Evolutionary conservation across 2,113 vertebrate species (phyloP), one percentile per base, ranked within the genome.

Genomic region (Ondatra zibethicus): DNA sequence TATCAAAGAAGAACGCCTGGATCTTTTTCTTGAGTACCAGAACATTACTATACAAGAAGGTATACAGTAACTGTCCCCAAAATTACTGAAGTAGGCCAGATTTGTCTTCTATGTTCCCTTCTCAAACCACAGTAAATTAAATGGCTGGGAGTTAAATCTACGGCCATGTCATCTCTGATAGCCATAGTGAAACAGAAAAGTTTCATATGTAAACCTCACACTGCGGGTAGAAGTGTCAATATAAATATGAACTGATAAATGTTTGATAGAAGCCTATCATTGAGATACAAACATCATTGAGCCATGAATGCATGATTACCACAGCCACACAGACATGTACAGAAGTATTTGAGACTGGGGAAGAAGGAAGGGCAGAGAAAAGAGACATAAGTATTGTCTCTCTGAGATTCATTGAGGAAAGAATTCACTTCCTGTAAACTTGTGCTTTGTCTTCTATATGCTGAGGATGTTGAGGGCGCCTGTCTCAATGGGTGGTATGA

Each of bases 111-210:
- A 12, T 80, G 84, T 11, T 11, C 21, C 19, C 82, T 92, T 89
- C 63, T 50, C 33, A 85, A 23, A 91, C 92, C 50, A 89, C n/a
- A 89, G n/a, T 47, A 93, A 92, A 95, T 82, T 31, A 55, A 92
- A 76, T 52, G 19, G 3, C 58, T 86, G 36, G 92, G 82, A 17
- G 42, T 92, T 96, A 70, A 84, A 21, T 72, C 61, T 78, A 78
- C 16, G 39, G 82, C 39, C 55, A 86, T 85, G 45, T 89, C 55
- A 81, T 45, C 65, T 86, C 72, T 89, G 17, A 39, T 92, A 11
- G 47, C 25, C 80, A 33, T 58, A 72, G 92, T 52, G 52, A 87
- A 94, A 96, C 14, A 88, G 70, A 4, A 80, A 88, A 50, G 19
- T 63, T 90, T 42, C 77, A 27, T 58, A 88, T 63, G 70, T 65